Conservation (phyloP, 2,797 vertebrate genomes). For the Oreonectes daqikongensis region DNA sequence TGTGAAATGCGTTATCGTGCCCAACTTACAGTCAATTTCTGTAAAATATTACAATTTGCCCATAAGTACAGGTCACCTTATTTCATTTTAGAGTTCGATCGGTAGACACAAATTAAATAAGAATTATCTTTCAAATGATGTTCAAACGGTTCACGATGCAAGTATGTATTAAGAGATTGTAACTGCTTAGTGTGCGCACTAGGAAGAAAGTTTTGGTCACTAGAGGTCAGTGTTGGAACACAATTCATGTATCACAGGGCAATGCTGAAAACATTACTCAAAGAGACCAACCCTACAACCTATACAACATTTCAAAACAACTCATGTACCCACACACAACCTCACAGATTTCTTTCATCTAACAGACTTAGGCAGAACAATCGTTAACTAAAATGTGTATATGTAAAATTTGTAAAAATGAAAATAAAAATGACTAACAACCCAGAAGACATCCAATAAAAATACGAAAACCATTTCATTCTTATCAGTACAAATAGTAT, state of each 20-base stretch:
- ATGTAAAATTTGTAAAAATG: background rate
- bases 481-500: conserved; percentile 38
- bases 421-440: background rate
- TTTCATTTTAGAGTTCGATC: conserved; percentile 53
- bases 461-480: background rate
- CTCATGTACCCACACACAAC: conserved; percentile 9
- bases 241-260: conserved; percentile 71
- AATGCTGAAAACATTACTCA: background rate
- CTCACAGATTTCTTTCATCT: conserved; percentile 72
- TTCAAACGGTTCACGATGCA: conserved; percentile 65
- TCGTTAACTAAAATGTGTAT: background rate
- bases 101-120: conserved; percentile 50
- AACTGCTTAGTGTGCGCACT: conserved; percentile 63
- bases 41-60: no score
- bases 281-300: conserved; percentile 3
- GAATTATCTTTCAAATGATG: conserved; percentile 70
- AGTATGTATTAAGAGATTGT: conserved; percentile 53
- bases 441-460: conserved; percentile 2
- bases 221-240: conserved; percentile 97
- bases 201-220: conserved; percentile 69
- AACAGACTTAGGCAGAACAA: conserved; percentile 64
- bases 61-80: background rate
- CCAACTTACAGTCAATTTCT: background rate
- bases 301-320: conserved; percentile 16
- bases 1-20: background rate